These are phyloP conservation scores for Caiman crocodilus DNA, from an alignment of 2,797 vertebrate genomes.

Conservation along the genomic window DNA sequence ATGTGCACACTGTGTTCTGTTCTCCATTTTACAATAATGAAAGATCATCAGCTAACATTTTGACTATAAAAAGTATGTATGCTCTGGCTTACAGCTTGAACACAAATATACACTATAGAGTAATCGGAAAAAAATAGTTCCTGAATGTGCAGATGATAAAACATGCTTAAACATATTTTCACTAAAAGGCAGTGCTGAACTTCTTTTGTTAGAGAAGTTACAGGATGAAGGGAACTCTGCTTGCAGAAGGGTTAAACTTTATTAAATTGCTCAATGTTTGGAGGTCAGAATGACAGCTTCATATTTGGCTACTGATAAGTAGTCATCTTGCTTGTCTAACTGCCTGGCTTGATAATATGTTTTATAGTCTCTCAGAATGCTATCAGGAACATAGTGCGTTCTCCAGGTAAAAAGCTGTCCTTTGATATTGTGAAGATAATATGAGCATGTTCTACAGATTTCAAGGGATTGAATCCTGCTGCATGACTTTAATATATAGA, in stretches of 20 bases:
- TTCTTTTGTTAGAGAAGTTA: not conserved
- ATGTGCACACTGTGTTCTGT: not conserved
- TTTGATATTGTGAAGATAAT: constrained; percentile 37
- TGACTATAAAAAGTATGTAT: not conserved
- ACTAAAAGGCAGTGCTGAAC: not conserved
- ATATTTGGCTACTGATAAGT: not conserved
- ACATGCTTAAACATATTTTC: not conserved
- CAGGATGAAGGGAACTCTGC: not conserved
- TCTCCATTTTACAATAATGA: not conserved
- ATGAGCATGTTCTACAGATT: not conserved
- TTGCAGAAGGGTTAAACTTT: constrained; percentile 4
- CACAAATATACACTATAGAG: not conserved
- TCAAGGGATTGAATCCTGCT: not conserved
- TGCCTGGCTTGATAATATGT: not conserved
- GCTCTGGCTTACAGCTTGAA: not conserved
- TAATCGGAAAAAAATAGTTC: not conserved
- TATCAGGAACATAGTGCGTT: not conserved
- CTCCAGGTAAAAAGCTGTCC: not conserved
- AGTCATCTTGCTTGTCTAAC: not conserved
- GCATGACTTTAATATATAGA: not conserved
- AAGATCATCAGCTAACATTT: not conserved
- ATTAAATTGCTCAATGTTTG: constrained; percentile 12
- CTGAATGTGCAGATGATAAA: not conserved
- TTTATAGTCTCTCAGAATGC: not conserved
- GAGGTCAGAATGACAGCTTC: constrained; percentile 14